phyloP scores from a whole-genome alignment of 2,888 invertebrate species.

The Serrognathus titanus region DNA sequence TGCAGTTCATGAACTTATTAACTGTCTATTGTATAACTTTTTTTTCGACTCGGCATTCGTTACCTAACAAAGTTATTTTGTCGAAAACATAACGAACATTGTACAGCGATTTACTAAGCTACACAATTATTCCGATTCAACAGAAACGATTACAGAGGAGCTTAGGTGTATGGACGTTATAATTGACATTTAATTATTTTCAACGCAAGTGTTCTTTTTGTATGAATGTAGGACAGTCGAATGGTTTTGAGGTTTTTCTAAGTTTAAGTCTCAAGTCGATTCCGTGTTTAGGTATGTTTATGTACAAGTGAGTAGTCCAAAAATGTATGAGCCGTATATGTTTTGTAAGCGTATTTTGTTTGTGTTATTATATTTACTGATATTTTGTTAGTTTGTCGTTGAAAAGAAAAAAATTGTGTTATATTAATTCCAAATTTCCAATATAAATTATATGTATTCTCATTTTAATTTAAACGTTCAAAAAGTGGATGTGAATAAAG shows the following conservation, averaged over 20 bases:
- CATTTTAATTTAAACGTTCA: too few relatives aligned
- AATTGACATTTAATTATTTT: slow-evolving; percentile 48
- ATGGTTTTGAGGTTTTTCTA: slow-evolving; percentile 2
- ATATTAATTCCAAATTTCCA: too few relatives aligned
- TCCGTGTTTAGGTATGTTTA: too few relatives aligned
- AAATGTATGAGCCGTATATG: too few relatives aligned
- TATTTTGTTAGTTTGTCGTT: too few relatives aligned
- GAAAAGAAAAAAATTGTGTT: too few relatives aligned
- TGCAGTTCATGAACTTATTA: not conserved
- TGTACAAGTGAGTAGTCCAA: too few relatives aligned
- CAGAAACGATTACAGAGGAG: slow-evolving; percentile 23
- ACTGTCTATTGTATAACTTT: slow-evolving; percentile 1
- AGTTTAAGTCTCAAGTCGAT: too few relatives aligned
- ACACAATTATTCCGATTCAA: slow-evolving; percentile 39
- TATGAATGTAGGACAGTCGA: slow-evolving; percentile 14
- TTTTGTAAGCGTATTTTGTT: too few relatives aligned
- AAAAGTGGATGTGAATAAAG: too few relatives aligned
- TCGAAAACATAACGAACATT: slow-evolving; percentile 29
- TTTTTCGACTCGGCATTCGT: slow-evolving; percentile 20
- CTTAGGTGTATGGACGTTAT: slow-evolving; percentile 37
- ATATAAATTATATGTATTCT: too few relatives aligned
- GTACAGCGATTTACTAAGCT: slow-evolving; percentile 45
- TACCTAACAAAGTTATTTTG: slow-evolving; percentile 17
- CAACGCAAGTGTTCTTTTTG: slow-evolving; percentile 20
- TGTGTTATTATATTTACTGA: too few relatives aligned